Evolutionary conservation across 2,888 invertebrate species (phyloP).

Genomic region (Rhingia campestris): DNA sequence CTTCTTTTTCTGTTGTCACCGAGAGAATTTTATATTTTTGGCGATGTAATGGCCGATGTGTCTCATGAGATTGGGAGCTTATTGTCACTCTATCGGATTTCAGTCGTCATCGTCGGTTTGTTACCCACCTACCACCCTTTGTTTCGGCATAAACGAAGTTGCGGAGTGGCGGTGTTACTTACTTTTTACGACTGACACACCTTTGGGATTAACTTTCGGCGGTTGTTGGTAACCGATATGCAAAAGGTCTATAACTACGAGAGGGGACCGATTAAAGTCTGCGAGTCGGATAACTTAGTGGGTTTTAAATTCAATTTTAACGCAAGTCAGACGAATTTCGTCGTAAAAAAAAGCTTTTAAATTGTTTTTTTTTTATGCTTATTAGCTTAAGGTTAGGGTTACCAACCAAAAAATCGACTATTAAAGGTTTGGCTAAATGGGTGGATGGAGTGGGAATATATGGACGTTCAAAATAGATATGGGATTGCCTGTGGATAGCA

Average conservation of each 20-base stretch:
- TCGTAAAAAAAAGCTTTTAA: slow-evolving; percentile 36
- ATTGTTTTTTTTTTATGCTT: slow-evolving; percentile 37
- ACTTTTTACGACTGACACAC: slow-evolving; percentile 47
- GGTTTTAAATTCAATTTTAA: slow-evolving; percentile 38
- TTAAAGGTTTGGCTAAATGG: slow-evolving; percentile 11
- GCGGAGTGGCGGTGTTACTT: slow-evolving; percentile 17
- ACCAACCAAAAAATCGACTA: not conserved
- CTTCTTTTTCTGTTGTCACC: not conserved
- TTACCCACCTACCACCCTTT: too few relatives aligned
- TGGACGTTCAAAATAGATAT: too few relatives aligned
- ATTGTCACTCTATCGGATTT: slow-evolving; percentile 50
- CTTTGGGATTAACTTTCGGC: slow-evolving; percentile 50
- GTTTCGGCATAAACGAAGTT: not conserved
- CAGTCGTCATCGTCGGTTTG: not conserved
- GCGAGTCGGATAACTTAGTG: slow-evolving; percentile 20
- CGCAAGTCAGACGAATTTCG: slow-evolving; percentile 20
- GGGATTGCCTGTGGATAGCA: too few relatives aligned
- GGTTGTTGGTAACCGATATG: slow-evolving; percentile 63
- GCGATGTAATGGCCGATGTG: slow-evolving; percentile 57
- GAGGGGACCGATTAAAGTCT: slow-evolving; percentile 14
- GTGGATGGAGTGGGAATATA: too few relatives aligned
- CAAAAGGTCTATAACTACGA: slow-evolving; percentile 9
- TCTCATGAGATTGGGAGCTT: slow-evolving; percentile 59
- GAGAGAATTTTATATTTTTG: slow-evolving; percentile 27
- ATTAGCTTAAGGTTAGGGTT: slow-evolving; percentile 23